These are phyloP conservation scores for Neomorphus geoffroyi DNA, from an alignment of 2,797 vertebrate genomes.

Conservation along the genomic window DNA sequence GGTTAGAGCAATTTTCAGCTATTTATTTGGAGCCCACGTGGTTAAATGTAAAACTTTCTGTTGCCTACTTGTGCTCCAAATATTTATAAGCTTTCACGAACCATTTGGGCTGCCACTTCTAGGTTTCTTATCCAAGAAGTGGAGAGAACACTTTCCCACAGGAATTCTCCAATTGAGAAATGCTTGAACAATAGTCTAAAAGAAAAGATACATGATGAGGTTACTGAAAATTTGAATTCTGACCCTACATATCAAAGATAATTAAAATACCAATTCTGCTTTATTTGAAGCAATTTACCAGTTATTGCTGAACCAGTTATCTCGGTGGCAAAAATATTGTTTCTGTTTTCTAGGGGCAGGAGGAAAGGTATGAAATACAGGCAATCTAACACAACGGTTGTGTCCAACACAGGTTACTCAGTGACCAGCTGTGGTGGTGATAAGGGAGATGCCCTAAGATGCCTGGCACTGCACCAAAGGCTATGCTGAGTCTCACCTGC, in stretches of 20 bases:
- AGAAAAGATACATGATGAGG: not conserved
- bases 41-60: conserved; percentile 70
- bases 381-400: not conserved
- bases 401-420: fast-evolving
- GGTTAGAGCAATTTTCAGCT: conserved; percentile 76
- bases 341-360: not conserved
- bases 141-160: not conserved
- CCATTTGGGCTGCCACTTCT: conserved; percentile 43
- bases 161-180: conserved; percentile 22
- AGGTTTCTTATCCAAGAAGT: conserved; percentile 51
- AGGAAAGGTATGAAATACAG: not conserved
- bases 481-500: not conserved
- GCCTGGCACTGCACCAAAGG: not conserved
- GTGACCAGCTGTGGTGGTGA: not conserved
- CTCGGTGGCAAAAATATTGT: not conserved
- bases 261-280: conserved; percentile 28
- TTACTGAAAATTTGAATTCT: not conserved
- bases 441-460: not conserved
- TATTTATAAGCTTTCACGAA: conserved; percentile 61
- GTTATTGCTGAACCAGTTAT: not conserved
- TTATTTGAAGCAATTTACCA: not conserved
- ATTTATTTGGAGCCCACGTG: conserved; percentile 67
- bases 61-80: conserved; percentile 68
- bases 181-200: not conserved
- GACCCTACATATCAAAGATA: conserved; percentile 24